Conservation (phyloP, 2,888 invertebrate species). For the Ectemnius cavifrons region DNA sequence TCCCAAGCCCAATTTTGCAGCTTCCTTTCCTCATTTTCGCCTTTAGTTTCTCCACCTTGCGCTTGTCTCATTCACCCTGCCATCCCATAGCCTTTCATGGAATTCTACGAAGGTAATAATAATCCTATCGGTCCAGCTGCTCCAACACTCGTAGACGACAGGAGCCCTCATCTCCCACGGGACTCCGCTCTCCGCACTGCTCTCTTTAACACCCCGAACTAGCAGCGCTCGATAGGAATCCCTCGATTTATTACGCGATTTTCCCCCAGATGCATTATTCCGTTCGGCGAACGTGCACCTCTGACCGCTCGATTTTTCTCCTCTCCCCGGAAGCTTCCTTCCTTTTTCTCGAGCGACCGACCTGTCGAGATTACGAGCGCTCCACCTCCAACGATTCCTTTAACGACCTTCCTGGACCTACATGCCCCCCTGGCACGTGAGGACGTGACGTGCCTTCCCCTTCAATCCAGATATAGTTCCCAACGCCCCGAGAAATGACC, state of each 20-base stretch:
- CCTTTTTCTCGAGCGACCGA: not conserved
- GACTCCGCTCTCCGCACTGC: not conserved
- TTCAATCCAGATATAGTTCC: too few species aligned
- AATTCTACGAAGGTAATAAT: too few species aligned
- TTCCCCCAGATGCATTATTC: not conserved
- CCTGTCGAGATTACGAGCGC: not conserved
- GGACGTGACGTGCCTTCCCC: too few species aligned
- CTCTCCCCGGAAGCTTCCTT: not conserved
- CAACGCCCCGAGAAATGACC: too few species aligned
- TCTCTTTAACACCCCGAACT: not conserved
- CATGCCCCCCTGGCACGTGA: too few species aligned
- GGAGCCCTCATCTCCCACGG: not conserved
- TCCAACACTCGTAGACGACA: not conserved
- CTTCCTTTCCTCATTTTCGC: too few species aligned
- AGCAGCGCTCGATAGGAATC: not conserved
- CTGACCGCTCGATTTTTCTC: conserved; percentile 7
- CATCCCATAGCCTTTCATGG: not conserved
- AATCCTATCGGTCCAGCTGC: not conserved
- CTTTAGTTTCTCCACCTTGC: not conserved
- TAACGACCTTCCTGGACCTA: not conserved
- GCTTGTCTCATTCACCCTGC: too few species aligned
- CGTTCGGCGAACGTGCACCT: not conserved
- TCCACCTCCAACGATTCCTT: not conserved
- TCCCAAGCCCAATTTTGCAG: too few species aligned
- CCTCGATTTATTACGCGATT: conserved; percentile 3